Percentiles rank a stretch among this genome's conserved stretches.
phyloP scores from a whole-genome alignment of 2,797 vertebrate species.

The Prunella strophiata region DNA sequence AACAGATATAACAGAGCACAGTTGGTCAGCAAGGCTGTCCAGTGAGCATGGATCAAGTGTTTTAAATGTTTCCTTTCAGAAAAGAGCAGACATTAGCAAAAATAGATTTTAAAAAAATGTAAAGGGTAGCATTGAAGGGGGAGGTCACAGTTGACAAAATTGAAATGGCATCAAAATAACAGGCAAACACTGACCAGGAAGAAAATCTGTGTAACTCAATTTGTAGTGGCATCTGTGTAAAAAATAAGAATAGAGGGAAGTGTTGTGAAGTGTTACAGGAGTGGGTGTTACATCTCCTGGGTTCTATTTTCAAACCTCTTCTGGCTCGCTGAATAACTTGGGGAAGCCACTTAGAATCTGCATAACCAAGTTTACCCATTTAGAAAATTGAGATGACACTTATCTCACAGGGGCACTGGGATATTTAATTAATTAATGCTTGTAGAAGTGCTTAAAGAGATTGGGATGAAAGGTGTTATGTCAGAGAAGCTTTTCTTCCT shows the following conservation, averaged over 20 bases:
- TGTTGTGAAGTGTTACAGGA: neutral
- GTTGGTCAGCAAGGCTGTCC: neutral
- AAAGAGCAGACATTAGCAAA: neutral
- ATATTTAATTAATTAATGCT: slow-evolving; percentile 64
- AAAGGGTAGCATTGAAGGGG: neutral
- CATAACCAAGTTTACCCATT: slow-evolving; percentile 32
- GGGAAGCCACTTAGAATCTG: slow-evolving; percentile 29
- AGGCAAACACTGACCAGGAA: neutral
- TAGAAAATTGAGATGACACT: slow-evolving; percentile 63
- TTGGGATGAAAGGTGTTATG: slow-evolving; percentile 36
- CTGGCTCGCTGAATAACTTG: slow-evolving; percentile 13
- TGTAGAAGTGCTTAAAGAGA: slow-evolving; percentile 37
- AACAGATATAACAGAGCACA: neutral
- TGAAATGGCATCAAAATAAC: neutral
- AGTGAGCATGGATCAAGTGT: neutral
- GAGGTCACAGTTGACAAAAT: neutral
- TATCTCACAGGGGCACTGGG: slow-evolving; percentile 20
- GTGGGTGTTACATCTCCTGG: neutral
- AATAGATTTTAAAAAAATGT: neutral
- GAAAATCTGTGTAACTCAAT: neutral
- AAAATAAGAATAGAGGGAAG: neutral
- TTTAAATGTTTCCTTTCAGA: neutral
- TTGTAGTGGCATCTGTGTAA: neutral
- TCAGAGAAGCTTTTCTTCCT: slow-evolving; percentile 28
- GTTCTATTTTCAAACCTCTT: neutral